These are phyloP conservation scores for Ammodramus savannarum DNA, from an alignment of 2,113 vertebrate species.

Conservation along the genomic window DNA sequence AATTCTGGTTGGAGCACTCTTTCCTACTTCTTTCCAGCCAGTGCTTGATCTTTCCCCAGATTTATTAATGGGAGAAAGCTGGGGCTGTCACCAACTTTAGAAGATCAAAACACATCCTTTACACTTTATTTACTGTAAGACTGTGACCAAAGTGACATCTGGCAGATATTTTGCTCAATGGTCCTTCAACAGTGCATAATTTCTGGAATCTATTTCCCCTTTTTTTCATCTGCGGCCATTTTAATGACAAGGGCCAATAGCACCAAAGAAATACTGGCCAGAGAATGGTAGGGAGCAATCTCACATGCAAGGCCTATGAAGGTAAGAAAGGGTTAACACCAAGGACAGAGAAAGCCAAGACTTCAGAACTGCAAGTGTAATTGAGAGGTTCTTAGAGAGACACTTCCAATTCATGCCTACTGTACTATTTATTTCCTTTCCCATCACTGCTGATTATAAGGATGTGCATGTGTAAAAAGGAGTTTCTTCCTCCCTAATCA, in stretches of 20 bases:
- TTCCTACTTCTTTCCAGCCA: neutral
- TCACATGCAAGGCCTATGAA: neutral
- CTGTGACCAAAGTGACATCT: neutral
- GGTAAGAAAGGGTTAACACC: neutral
- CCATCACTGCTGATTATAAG: conserved; percentile 30
- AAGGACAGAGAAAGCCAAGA: neutral
- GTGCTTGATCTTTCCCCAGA: neutral
- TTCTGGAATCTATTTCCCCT: neutral
- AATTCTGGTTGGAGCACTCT: neutral
- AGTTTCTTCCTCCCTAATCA: conserved; percentile 29
- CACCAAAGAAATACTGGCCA: neutral
- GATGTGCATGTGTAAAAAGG: neutral
- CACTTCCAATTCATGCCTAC: conserved; percentile 14
- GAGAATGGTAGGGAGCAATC: neutral
- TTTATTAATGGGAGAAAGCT: neutral
- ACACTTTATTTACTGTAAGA: neutral
- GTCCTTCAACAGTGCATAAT: neutral
- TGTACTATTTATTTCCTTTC: conserved; percentile 31
- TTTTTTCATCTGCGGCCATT: neutral
- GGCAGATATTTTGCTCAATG: neutral
- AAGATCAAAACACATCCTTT: neutral
- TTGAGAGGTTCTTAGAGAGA: conserved; percentile 7
- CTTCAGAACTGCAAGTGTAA: conserved; percentile 4
- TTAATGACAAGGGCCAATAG: neutral
- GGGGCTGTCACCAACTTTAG: neutral